Base-by-base conservation (phyloP, 2,888 invertebrate species). In the Euphydryas editha region DNA sequence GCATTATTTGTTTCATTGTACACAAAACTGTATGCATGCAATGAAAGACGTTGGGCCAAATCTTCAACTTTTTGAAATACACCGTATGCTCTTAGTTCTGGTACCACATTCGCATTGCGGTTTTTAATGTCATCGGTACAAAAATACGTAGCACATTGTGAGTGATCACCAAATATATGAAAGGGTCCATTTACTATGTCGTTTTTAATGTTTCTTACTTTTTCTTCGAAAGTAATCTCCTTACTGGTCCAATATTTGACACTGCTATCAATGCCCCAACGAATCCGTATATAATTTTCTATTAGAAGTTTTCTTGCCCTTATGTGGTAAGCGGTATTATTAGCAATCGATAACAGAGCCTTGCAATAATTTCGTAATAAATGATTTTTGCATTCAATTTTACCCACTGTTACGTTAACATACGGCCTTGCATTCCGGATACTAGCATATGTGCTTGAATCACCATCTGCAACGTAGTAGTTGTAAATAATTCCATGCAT, bases 351-450 rank as follows among this genome's bases (percentile, higher is more conserved):
- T 20, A 57, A 8, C 7, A 57, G 57, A 7, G 18, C 21, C 18
- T 42, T 21, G 15, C 20, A 17, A 13, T 42, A 44, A 42, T 42
- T 57, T 18, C 42, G n/a, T 7, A 57, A 18, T 10, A 54, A 24
- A 39, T 57, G 57, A 42, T 57, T 57, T 17, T 42, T 37, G 21
- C 57, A 42, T 8, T 57, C 11, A 44, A 44, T 44, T 44, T 44
- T 44, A 7, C 15, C 17, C 6, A 44, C 64, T 1, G 61, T 68
- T 1, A 64, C 39, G 37, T 54, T 64, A 10, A 17, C 49, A 46
- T 70, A 70, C 13, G 65, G 65, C 17, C 68, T 56, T 2, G 68
- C 39, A 55, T 67, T 64, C 24, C 51, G n/a, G 13, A 70, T 70
- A 24, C 30, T 65, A 37, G 58, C 44, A 59, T 70, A 68, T 10